Percentiles rank a stretch among this genome's conserved stretches.
Evolutionary conservation across 2,888 invertebrate species (phyloP).

Genomic region (Chironomus tentans): DNA sequence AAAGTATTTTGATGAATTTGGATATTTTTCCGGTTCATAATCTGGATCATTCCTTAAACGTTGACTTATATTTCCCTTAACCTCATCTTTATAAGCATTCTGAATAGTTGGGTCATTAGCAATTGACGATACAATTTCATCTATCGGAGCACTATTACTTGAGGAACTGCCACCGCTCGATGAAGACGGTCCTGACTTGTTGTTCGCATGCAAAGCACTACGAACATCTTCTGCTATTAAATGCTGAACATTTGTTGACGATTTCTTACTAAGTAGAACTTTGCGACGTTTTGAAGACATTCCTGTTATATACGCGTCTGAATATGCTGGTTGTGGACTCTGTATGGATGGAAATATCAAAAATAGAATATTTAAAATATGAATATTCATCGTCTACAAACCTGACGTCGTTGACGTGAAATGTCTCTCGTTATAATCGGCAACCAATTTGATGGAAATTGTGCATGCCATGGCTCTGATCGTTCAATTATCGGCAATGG

Average conservation of each 20-base stretch:
- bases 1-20: conserved; percentile 40
- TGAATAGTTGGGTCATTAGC: conserved; percentile 37
- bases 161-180: conserved; percentile 26
- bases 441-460: conserved; percentile 71
- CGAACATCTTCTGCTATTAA: conserved; percentile 39
- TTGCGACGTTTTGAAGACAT: conserved; percentile 85
- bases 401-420: conserved; percentile 56
- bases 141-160: conserved; percentile 28
- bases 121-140: conserved; percentile 33
- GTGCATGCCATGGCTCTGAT: conserved; percentile 52
- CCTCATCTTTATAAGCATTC: conserved; percentile 38
- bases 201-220: conserved; percentile 35
- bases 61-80: conserved; percentile 37
- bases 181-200: conserved; percentile 30
- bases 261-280: conserved; percentile 46
- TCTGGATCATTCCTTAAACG: conserved; percentile 39
- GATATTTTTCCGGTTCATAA: conserved; percentile 39
- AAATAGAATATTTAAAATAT: not conserved
- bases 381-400: conserved; percentile 28
- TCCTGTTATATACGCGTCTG: conserved; percentile 82
- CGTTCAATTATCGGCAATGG: conserved; percentile 47
- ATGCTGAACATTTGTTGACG: conserved; percentile 36
- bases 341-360: conserved; percentile 13
- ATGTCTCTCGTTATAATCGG: conserved; percentile 78
- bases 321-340: conserved; percentile 53